A percentile compares a stretch with the other conserved stretches of the same genome.
Evolutionary conservation across 2,888 invertebrate species (phyloP).

Genomic region (Saturnia japonica): DNA sequence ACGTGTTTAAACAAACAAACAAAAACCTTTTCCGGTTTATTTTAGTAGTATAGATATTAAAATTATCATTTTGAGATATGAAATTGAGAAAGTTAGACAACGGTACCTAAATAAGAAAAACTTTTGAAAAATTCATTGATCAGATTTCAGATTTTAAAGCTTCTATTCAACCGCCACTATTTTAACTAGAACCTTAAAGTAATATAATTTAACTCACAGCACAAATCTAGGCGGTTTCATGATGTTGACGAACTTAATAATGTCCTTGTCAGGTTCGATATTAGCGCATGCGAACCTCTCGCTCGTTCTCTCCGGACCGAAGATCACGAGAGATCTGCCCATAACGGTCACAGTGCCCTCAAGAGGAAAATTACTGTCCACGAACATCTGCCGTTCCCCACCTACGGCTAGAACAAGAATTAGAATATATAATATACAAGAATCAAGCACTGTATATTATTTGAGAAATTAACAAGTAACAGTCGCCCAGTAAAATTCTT

Average conservation of each 20-base stretch:
- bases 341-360: conserved; percentile 89
- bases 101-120: too few relatives aligned
- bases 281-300: conserved; percentile 94
- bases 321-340: conserved; percentile 92
- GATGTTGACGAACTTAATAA: conserved; percentile 93
- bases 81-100: too few relatives aligned
- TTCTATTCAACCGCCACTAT: neutral
- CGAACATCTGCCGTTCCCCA: conserved; percentile 87
- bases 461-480: too few relatives aligned
- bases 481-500: too few relatives aligned
- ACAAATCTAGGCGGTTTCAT: conserved; percentile 94
- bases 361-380: conserved; percentile 94
- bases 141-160: neutral
- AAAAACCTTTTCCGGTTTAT: too few relatives aligned
- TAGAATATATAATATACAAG: neutral
- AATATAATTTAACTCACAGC: conserved; percentile 82
- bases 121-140: too few relatives aligned
- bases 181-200: neutral
- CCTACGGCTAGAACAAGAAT: conserved; percentile 84
- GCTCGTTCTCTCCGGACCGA: conserved; percentile 86
- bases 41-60: too few relatives aligned
- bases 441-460: neutral
- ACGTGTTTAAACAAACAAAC: too few relatives aligned
- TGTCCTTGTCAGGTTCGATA: conserved; percentile 94
- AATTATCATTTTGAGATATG: too few relatives aligned